These are phyloP conservation scores for Galbula dea DNA, from an alignment of 2,113 vertebrate species.

Conservation along the genomic window DNA sequence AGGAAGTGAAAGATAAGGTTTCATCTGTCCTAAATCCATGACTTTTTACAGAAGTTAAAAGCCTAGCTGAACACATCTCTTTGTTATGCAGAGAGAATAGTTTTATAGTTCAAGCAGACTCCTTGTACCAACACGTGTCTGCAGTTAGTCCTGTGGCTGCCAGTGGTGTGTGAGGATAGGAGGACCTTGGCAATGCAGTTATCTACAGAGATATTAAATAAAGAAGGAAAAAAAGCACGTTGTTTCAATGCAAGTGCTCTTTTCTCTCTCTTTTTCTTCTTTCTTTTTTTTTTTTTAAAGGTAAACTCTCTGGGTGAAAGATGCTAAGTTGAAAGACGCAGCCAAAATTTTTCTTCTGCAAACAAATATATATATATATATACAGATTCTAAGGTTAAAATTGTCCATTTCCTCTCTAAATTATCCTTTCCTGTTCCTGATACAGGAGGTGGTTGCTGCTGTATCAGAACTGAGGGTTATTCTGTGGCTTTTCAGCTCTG, in stretches of 20 bases:
- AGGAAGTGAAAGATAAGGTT: not conserved
- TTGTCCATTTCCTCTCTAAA: not conserved
- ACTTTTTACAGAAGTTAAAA: not conserved
- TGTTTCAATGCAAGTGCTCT: not conserved
- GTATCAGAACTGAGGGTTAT: not conserved
- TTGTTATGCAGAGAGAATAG: not conserved
- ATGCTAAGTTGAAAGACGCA: not conserved
- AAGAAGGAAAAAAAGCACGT: not conserved
- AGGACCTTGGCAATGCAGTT: not conserved
- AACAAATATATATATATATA: not conserved
- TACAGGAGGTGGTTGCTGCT: not conserved
- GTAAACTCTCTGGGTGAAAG: not conserved
- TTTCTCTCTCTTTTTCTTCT: not conserved
- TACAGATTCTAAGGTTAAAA: not conserved
- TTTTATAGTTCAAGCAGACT: conserved; percentile 1
- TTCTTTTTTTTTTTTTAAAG: not conserved
- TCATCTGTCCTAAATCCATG: not conserved
- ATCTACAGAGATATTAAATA: not conserved
- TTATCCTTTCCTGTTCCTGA: not conserved
- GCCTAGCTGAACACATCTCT: not conserved
- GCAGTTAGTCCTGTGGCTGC: not conserved
- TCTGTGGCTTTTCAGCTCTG: not conserved
- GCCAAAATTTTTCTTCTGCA: not conserved
- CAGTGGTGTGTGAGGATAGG: not conserved
- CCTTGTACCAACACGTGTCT: not conserved